Evolutionary conservation across 2,797 vertebrate genomes (phyloP).

Genomic region (Mus minutoides): DNA sequence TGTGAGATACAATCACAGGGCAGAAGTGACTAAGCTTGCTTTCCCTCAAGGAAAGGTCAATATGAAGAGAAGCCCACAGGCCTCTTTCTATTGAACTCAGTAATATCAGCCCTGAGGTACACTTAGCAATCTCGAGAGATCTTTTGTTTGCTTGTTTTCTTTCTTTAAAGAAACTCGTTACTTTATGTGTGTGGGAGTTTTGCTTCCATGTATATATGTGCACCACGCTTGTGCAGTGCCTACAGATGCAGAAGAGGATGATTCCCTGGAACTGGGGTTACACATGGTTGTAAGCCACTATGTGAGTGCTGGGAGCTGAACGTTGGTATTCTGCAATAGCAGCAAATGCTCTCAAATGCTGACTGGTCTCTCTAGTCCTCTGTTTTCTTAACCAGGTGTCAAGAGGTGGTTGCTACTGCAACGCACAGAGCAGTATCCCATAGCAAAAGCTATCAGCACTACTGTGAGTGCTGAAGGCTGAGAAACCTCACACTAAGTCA

Average conservation of each 20-base stretch:
- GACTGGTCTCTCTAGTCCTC: not conserved
- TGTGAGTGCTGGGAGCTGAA: not conserved
- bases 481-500: not conserved
- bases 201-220: not conserved
- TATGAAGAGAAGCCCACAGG: not conserved
- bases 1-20: not conserved
- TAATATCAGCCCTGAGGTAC: not conserved
- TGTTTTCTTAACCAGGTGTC: not conserved
- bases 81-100: not conserved
- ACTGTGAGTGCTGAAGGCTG: not conserved
- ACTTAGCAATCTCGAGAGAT: not conserved
- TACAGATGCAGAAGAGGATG: not conserved
- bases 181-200: not conserved
- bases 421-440: not conserved
- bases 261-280: not conserved
- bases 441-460: not conserved
- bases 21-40: not conserved
- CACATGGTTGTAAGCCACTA: not conserved
- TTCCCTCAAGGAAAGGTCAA: not conserved
- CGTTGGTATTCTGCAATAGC: too few species aligned
- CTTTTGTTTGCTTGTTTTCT: not conserved
- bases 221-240: not conserved
- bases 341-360: not conserved
- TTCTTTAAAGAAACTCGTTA: not conserved
- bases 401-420: not conserved